Evolutionary conservation across 2,888 invertebrate species (phyloP), one percentile per base, ranked within the genome.

Genomic region (Philhelius pedissequus): DNA sequence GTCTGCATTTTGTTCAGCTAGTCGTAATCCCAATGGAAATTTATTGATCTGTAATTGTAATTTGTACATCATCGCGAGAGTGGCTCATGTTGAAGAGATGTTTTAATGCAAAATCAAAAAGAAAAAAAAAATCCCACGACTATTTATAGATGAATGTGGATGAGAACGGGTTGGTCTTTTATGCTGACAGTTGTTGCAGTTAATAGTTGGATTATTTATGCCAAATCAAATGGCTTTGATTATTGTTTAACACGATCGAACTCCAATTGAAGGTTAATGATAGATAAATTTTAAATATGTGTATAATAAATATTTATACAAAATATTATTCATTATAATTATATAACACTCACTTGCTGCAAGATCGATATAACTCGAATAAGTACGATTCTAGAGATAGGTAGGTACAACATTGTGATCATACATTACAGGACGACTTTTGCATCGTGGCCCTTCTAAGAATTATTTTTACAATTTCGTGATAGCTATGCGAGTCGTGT

Each of bases 1-100:
- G 50, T 15, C 52, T 38, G 32, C 32, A 54, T 25, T 54, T 43
- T 62, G 45, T 35, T 58, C 32, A 30, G 52, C 68, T 50, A 54
- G 66, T 70, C 48, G 48, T 68, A 81, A 81, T 81, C 20, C 52
- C 60, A 66, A 50, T 60, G 70, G 70, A 64, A 81, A 81, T 81
- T 81, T 81, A 81, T 81, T 71, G 71, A 71, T 81, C 77, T 81
- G 76, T 81, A 81, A 77, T 77, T 76, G 76, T 71, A 77, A 81
- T 71, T 81, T 81, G 70, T 76, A 81, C 81, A 77, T 81, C 77
- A 76, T 77, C 71, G 58, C 60, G 25, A 58, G 58, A 56, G 54
- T 18, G 58, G 15, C 22, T 30, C 30, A 15, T 22, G 9, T 35
- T 40, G 27, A 15, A 11, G 22, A 15, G 22, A 43, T 40, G 40